Conservation (phyloP, 1,140 invertebrate genomes). For the Hyposmocoma kahamanoa region DNA sequence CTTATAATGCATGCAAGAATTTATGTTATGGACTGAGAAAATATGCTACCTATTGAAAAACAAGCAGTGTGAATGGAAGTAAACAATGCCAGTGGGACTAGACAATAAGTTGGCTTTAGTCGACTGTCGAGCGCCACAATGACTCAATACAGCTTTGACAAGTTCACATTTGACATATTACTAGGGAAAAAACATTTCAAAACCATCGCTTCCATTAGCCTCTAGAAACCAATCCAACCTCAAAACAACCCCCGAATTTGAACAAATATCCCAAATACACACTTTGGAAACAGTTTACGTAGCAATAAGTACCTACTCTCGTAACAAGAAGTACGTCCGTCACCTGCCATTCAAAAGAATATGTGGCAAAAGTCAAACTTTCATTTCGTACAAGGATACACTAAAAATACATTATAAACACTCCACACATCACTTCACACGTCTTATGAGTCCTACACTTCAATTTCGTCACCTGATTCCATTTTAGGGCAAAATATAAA, state of each 20-base stretch:
- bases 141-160: slow-evolving; percentile 71
- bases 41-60: no score
- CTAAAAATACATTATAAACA: slow-evolving; percentile 73
- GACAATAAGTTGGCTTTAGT: slow-evolving; percentile 40
- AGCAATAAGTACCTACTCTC: slow-evolving; percentile 54
- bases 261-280: slow-evolving; percentile 23
- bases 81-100: slow-evolving; percentile 23
- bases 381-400: slow-evolving; percentile 72
- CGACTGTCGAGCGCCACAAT: slow-evolving; percentile 49
- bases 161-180: slow-evolving; percentile 70
- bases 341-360: slow-evolving; percentile 73
- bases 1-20: no score
- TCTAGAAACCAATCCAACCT: slow-evolving; percentile 32
- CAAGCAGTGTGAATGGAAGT: slow-evolving; percentile 14
- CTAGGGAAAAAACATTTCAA: slow-evolving; percentile 56
- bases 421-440: slow-evolving; percentile 40
- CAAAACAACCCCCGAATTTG: slow-evolving; percentile 22
- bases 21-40: no score
- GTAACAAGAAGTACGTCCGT: slow-evolving; percentile 60
- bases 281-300: slow-evolving; percentile 45
- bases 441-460: slow-evolving; percentile 29
- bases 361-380: slow-evolving; percentile 75
- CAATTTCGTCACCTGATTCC: slow-evolving; percentile 47
- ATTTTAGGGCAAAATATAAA: slow-evolving; percentile 66
- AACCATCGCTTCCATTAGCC: slow-evolving; percentile 33